Percentiles rank a stretch among this genome's conserved stretches.
Evolutionary conservation across 2,113 vertebrate genomes (phyloP).

Genomic region (Chaetorhynchus papuensis): DNA sequence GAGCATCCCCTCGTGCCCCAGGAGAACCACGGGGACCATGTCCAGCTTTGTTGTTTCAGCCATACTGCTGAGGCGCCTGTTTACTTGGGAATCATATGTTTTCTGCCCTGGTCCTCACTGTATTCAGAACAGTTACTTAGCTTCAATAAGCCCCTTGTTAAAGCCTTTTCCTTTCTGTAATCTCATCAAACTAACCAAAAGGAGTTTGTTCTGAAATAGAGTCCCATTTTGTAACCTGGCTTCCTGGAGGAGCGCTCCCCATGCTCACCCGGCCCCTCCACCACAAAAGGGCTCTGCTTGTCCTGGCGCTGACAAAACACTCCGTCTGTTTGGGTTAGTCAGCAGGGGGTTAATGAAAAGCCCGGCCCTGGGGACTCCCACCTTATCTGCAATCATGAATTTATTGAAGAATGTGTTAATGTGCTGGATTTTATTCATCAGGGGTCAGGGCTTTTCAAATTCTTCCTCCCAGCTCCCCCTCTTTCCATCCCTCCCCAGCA

Average conservation of each 20-base stretch:
- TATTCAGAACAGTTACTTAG: constrained; percentile 57
- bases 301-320: constrained; percentile 64
- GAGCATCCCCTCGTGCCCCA: neutral
- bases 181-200: constrained; percentile 62
- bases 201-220: constrained; percentile 61
- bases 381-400: constrained; percentile 71
- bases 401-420: constrained; percentile 75
- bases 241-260: constrained; percentile 34
- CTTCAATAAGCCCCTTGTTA: constrained; percentile 58
- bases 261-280: neutral
- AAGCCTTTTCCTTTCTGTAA: constrained; percentile 56
- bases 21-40: accelerated
- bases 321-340: constrained; percentile 64
- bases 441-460: constrained; percentile 80
- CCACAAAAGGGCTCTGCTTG: constrained; percentile 61
- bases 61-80: neutral
- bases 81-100: constrained; percentile 52
- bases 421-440: constrained; percentile 74
- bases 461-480: constrained; percentile 67
- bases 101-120: constrained; percentile 45
- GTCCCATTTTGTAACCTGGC: constrained; percentile 54
- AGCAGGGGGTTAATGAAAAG: constrained; percentile 74
- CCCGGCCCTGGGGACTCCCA: constrained; percentile 64
- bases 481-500: constrained; percentile 71
- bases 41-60: neutral